These are phyloP conservation scores for Noctua janthe DNA, from an alignment of 2,888 invertebrate species.

Conservation along the genomic window DNA sequence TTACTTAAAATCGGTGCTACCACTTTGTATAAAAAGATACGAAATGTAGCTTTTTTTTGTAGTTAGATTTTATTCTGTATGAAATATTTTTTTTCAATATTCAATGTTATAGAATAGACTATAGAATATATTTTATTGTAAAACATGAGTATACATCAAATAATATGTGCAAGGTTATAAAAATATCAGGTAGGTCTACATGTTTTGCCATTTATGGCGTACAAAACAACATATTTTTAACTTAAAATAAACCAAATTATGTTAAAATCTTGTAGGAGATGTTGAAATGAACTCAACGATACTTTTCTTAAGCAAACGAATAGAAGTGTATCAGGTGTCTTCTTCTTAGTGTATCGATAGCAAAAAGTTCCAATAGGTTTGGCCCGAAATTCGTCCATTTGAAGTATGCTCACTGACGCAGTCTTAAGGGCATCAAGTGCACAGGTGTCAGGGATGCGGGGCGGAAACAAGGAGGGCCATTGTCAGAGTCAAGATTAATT, in stretches of 20 bases:
- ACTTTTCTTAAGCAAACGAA: neutral
- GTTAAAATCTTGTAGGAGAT: neutral
- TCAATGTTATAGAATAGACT: too few species aligned
- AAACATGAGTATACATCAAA: too few species aligned
- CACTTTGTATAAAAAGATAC: conserved; percentile 11
- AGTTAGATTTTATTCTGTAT: neutral
- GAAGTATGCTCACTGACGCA: neutral
- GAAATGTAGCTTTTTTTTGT: neutral
- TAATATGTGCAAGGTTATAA: too few species aligned
- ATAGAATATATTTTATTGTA: too few species aligned
- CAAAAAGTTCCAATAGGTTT: neutral
- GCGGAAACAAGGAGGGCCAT: neutral
- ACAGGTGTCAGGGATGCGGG: neutral
- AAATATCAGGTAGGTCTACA: too few species aligned
- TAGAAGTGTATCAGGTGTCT: neutral
- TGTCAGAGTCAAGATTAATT: neutral
- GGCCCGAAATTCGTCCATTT: neutral
- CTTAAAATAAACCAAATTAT: neutral
- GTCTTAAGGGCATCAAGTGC: neutral
- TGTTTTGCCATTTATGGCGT: too few species aligned
- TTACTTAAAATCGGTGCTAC: neutral
- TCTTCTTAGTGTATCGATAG: neutral
- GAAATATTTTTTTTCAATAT: neutral
- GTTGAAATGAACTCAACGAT: neutral
- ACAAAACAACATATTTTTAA: too few species aligned